Conservation (phyloP, 2,888 invertebrate species). For the Villa cingulata region DNA sequence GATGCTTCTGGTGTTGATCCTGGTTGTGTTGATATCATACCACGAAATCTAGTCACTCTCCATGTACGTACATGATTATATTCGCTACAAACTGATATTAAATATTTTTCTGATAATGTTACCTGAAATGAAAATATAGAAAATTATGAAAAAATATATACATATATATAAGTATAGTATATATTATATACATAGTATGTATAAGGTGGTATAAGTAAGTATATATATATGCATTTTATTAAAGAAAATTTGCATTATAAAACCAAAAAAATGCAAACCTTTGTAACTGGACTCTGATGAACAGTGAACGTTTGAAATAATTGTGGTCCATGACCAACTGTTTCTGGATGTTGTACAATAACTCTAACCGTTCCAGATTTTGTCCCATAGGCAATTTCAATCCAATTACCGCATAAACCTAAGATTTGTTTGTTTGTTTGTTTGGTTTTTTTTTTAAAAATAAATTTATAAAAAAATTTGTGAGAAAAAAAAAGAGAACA, state of each 20-base stretch:
- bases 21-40: constrained; percentile 98
- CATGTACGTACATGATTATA: constrained; percentile 97
- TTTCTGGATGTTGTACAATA: constrained; percentile 97
- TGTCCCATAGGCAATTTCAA: constrained; percentile 98
- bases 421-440: too few species aligned
- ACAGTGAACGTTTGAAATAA: constrained; percentile 97
- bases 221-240: background rate
- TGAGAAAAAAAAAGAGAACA: background rate
- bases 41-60: constrained; percentile 91
- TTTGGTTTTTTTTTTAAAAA: constrained; percentile 1
- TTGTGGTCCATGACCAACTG: constrained; percentile 96
- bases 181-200: too few species aligned
- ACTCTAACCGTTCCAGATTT: constrained; percentile 90
- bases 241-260: background rate
- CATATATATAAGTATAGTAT: too few species aligned
- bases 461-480: too few species aligned
- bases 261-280: constrained; percentile 40
- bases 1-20: constrained; percentile 95
- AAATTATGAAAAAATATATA: background rate
- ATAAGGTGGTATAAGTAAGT: too few species aligned
- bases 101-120: constrained; percentile 85
- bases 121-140: constrained; percentile 48
- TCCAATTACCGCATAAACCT: constrained; percentile 98
- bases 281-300: constrained; percentile 89
- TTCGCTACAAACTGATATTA: constrained; percentile 92